Evolutionary conservation across 2,888 invertebrate genomes (phyloP).

Genomic region (Drosophila tripunctata): DNA sequence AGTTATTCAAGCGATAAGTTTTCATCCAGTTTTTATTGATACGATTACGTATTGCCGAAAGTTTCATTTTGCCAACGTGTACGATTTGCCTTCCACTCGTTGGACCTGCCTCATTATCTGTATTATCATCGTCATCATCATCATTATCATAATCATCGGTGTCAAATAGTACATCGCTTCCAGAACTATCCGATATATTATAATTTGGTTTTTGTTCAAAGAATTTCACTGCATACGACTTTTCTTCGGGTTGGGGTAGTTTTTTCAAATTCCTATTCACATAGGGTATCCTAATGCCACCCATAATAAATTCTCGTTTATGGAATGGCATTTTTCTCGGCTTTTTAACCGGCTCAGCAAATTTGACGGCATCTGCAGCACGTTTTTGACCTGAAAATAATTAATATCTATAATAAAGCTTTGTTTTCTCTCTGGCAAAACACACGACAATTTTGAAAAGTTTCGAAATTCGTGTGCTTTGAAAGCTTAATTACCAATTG

Average conservation of each 20-base stretch:
- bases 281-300: slow-evolving; percentile 48
- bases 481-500: slow-evolving; percentile 22
- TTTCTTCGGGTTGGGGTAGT: slow-evolving; percentile 47
- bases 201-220: slow-evolving; percentile 53
- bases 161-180: background rate
- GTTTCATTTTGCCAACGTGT: background rate
- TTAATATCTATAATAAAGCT: no score
- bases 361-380: background rate
- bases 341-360: slow-evolving; percentile 5
- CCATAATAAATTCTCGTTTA: slow-evolving; percentile 40
- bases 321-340: background rate
- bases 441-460: no score
- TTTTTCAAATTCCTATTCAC: background rate
- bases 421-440: no score
- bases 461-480: slow-evolving; percentile 9
- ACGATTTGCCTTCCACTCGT: background rate
- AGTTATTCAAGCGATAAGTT: slow-evolving; percentile 33
- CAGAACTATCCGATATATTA: slow-evolving; percentile 29
- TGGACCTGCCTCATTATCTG: slow-evolving; percentile 35
- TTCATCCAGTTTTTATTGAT: slow-evolving; percentile 34
- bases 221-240: slow-evolving; percentile 59
- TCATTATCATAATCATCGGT: slow-evolving; percentile 14
- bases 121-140: slow-evolving; percentile 14
- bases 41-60: background rate
- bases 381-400: slow-evolving; percentile 52